Evolutionary conservation across 2,113 vertebrate genomes (phyloP).

Genomic region (Alligator sinensis): DNA sequence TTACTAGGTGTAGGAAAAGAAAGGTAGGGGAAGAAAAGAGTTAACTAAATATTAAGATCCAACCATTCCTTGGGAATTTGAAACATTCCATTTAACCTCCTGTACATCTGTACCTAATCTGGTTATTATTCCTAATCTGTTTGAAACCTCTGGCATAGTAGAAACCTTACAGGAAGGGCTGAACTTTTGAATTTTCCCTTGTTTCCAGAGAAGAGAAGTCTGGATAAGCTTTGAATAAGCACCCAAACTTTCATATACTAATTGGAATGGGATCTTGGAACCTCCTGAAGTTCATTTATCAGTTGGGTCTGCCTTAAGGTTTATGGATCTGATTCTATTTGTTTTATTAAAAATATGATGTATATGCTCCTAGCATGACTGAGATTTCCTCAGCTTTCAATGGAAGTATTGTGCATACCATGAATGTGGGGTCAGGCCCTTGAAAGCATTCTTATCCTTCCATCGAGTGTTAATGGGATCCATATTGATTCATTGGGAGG

Average conservation of each 20-base stretch:
- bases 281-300: not conserved
- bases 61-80: not conserved
- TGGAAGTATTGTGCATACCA: conserved; percentile 25
- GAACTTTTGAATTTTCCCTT: not conserved
- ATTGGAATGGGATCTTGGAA: not conserved
- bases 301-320: not conserved
- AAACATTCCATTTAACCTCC: not conserved
- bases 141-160: not conserved
- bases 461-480: conserved; percentile 62
- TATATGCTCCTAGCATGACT: not conserved
- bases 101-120: not conserved
- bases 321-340: not conserved
- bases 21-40: not conserved
- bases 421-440: not conserved
- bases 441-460: conserved; percentile 48
- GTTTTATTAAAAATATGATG: not conserved
- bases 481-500: conserved; percentile 68
- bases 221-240: not conserved
- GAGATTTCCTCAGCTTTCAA: conserved; percentile 36
- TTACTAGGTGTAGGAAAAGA: not conserved
- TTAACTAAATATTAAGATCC: not conserved
- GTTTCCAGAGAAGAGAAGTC: not conserved
- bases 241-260: not conserved
- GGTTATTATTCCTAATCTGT: not conserved
- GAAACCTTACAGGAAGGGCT: not conserved